Evolutionary conservation across 2,797 vertebrate species (phyloP).

Genomic region (Gila robusta): DNA sequence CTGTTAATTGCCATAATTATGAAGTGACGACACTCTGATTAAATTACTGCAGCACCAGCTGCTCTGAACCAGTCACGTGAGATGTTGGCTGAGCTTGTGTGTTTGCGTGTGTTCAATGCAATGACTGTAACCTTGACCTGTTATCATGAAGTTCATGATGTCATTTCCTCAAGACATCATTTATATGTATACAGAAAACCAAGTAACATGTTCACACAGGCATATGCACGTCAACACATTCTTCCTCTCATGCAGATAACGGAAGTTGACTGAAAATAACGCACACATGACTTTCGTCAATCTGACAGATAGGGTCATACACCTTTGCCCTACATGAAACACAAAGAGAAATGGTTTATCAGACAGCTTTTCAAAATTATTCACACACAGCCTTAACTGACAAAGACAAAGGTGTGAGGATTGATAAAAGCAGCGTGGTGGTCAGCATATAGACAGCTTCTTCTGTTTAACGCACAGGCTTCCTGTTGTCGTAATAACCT

Average conservation of each 20-base stretch:
- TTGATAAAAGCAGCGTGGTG: slow-evolving; percentile 44
- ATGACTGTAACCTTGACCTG: slow-evolving; percentile 17
- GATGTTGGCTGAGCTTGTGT: slow-evolving; percentile 3
- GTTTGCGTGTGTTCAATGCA: background rate
- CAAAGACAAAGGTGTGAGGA: slow-evolving; percentile 43
- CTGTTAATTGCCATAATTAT: slow-evolving; percentile 49
- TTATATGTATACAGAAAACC: slow-evolving; percentile 33
- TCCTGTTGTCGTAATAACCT: slow-evolving; percentile 37
- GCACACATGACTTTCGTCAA: background rate
- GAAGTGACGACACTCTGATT: slow-evolving; percentile 37
- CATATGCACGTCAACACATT: slow-evolving; percentile 62
- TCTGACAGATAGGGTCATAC: background rate
- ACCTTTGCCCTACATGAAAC: slow-evolving; percentile 18
- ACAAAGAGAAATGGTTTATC: slow-evolving; percentile 19
- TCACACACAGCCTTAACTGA: background rate
- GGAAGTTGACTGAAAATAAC: slow-evolving; percentile 16
- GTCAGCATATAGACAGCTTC: slow-evolving; percentile 15
- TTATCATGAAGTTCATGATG: slow-evolving; percentile 22
- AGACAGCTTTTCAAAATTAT: background rate
- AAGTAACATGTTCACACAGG: slow-evolving; percentile 4
- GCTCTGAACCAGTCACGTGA: slow-evolving; percentile 37
- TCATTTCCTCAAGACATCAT: slow-evolving; percentile 33
- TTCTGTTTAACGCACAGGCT: slow-evolving; percentile 34
- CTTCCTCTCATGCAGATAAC: slow-evolving; percentile 27
- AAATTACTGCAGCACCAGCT: slow-evolving; percentile 44